Conservation (phyloP, 2,797 vertebrate genomes). For the Catostomus latipinnis region DNA sequence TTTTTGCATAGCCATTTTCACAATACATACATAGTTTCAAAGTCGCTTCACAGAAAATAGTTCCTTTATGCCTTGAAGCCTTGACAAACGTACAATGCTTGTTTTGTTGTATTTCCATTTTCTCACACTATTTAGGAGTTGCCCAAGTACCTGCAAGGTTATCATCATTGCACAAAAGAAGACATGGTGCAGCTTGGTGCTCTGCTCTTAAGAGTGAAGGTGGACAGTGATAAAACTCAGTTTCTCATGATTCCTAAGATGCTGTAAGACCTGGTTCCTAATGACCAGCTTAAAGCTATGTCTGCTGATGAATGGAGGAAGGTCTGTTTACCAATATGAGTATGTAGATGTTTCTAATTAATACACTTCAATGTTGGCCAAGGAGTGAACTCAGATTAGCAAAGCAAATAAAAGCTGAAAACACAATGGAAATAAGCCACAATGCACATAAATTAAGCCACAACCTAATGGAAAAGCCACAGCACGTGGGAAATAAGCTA, state of each 20-base stretch:
- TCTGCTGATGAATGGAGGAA: constrained; percentile 94
- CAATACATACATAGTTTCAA: too few species aligned
- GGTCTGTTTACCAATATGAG: constrained; percentile 70
- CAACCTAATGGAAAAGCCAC: too few species aligned
- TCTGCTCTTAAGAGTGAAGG: constrained; percentile 87
- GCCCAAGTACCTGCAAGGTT: constrained; percentile 94
- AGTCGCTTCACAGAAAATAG: too few species aligned
- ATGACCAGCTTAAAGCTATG: constrained; percentile 83
- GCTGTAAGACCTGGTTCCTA: constrained; percentile 89
- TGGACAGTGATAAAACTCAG: constrained; percentile 80
- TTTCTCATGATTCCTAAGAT: constrained; percentile 83
- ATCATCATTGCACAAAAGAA: constrained; percentile 87
- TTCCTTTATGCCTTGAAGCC: too few species aligned
- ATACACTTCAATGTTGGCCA: background rate
- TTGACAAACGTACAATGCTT: too few species aligned
- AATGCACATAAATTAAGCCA: too few species aligned
- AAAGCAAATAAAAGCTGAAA: too few species aligned
- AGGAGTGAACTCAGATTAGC: too few species aligned
- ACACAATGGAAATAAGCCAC: too few species aligned
- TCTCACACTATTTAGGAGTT: constrained; percentile 80
- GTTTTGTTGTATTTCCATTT: background rate
- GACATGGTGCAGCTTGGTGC: constrained; percentile 85
- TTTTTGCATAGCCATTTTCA: too few species aligned
- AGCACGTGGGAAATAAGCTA: too few species aligned
- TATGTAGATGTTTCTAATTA: too few species aligned